Conservation (phyloP, 2,797 vertebrate species). For the Falco columbarius region DNA sequence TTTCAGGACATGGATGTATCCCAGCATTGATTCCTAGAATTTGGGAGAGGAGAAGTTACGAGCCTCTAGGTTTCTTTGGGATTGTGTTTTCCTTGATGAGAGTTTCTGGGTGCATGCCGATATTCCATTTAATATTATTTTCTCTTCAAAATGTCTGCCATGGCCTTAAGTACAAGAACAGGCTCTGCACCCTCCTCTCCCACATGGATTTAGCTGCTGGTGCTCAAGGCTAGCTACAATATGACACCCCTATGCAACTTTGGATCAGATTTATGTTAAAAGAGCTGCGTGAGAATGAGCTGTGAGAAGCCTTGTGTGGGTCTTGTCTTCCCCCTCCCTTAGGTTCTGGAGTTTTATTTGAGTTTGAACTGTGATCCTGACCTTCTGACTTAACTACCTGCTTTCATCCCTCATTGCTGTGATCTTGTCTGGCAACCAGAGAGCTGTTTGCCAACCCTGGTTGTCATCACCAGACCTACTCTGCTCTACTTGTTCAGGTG, state of each 20-base stretch:
- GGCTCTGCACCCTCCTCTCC: not conserved
- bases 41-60: not conserved
- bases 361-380: not conserved
- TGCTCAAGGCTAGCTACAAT: not conserved
- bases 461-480: not conserved
- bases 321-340: not conserved
- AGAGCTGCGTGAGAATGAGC: not conserved
- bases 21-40: not conserved
- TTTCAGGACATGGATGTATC: not conserved
- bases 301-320: not conserved
- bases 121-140: not conserved
- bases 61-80: not conserved
- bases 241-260: not conserved
- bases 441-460: not conserved
- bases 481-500: not conserved
- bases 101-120: not conserved
- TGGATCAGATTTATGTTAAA: not conserved
- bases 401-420: not conserved
- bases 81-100: not conserved
- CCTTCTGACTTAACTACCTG: not conserved
- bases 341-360: not conserved
- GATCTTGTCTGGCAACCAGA: not conserved
- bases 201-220: not conserved
- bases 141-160: not conserved
- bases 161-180: not conserved